A percentile compares a stretch with the other conserved stretches of the same genome.
phyloP scores from a whole-genome alignment of 2,797 vertebrate species.

The Megalops cyprinoides region DNA sequence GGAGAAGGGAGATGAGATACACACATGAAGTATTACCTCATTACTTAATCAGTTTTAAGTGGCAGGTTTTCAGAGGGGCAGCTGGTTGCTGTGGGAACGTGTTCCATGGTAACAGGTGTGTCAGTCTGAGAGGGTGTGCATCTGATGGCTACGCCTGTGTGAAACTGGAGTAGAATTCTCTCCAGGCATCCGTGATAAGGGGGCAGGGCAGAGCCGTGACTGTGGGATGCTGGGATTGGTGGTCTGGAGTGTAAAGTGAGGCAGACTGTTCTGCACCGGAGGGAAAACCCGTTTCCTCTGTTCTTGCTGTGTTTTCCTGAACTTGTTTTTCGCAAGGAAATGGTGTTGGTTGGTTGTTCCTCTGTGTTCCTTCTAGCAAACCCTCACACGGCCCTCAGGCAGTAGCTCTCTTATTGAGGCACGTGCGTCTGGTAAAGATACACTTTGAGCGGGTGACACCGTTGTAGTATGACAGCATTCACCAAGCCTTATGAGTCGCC shows the following conservation, averaged over 20 bases:
- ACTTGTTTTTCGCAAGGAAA: background rate
- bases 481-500: too few relatives aligned
- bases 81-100: slow-evolving; percentile 42
- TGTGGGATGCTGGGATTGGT: background rate
- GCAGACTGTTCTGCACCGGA: background rate
- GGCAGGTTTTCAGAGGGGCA: slow-evolving; percentile 38
- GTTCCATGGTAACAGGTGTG: slow-evolving; percentile 39
- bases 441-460: too few relatives aligned
- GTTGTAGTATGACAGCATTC: too few relatives aligned
- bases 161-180: background rate
- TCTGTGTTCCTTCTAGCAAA: background rate
- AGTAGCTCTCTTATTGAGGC: background rate
- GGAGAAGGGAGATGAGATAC: too few relatives aligned
- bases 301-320: background rate
- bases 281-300: too few relatives aligned
- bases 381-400: background rate
- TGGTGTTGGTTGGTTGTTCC: background rate
- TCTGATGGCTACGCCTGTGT: background rate
- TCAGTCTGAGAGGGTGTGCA: background rate
- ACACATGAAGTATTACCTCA: too few relatives aligned
- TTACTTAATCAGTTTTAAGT: too few relatives aligned
- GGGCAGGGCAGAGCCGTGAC: background rate
- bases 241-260: too few relatives aligned
- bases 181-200: background rate
- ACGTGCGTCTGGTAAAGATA: background rate